A percentile compares a stretch with the other conserved stretches of the same genome.
Conservation (phyloP, 2,797 vertebrate species). For the Muraenolepis orangiensis region DNA sequence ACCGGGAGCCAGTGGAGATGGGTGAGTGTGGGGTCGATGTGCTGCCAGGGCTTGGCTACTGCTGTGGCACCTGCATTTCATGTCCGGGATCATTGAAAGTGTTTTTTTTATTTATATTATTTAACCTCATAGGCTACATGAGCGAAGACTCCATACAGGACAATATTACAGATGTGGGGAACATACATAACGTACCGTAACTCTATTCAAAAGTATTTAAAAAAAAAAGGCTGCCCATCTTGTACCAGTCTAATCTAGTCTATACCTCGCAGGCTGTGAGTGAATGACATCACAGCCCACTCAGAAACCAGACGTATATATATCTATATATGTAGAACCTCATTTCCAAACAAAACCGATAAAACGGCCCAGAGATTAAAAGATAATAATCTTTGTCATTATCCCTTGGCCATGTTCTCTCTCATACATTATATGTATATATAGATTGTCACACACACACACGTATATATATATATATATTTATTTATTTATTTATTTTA, state of each 20-base stretch:
- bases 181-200: neutral
- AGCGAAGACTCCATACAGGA: neutral
- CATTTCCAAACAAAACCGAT: neutral
- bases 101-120: too few relatives aligned
- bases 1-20: too few relatives aligned
- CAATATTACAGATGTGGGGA: neutral
- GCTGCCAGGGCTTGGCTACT: too few relatives aligned
- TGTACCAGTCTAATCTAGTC: too few relatives aligned
- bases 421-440: neutral
- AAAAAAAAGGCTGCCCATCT: neutral
- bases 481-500: neutral
- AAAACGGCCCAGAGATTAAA: neutral
- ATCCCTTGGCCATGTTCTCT: neutral
- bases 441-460: neutral
- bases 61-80: too few relatives aligned
- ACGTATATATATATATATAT: conserved; percentile 3
- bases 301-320: neutral
- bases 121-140: too few relatives aligned
- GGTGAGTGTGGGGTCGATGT: too few relatives aligned
- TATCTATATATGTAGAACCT: neutral
- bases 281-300: neutral
- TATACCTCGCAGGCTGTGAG: neutral
- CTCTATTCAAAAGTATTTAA: neutral
- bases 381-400: neutral
- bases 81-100: too few relatives aligned